These are phyloP conservation scores for Thripadectes ignobilis DNA, from an alignment of 2,797 vertebrate species.

Conservation along the genomic window DNA sequence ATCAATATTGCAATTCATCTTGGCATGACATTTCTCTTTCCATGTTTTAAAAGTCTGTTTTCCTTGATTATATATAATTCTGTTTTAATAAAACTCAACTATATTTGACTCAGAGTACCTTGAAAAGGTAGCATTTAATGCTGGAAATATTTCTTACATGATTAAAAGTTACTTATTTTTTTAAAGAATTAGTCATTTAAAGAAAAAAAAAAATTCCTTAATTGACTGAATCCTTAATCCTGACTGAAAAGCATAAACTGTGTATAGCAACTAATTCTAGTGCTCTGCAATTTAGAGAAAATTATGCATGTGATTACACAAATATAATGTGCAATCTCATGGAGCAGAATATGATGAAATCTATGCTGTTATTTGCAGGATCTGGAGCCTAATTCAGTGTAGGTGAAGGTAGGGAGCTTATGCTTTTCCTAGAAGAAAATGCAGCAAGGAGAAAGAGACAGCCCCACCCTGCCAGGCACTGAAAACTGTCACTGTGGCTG, in stretches of 20 bases:
- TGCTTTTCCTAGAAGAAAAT: slow-evolving; percentile 1
- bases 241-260: background rate
- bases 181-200: slow-evolving; percentile 1
- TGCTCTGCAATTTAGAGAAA: background rate
- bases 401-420: background rate
- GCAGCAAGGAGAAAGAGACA: background rate
- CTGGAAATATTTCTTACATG: slow-evolving; percentile 28
- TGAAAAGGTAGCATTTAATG: slow-evolving; percentile 30
- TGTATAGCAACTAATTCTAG: background rate
- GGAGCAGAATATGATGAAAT: background rate
- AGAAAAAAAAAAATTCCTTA: background rate
- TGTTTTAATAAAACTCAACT: slow-evolving; percentile 72
- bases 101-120: slow-evolving; percentile 39
- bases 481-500: slow-evolving; percentile 1
- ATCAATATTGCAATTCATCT: slow-evolving; percentile 88
- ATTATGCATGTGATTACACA: background rate
- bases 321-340: background rate
- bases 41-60: slow-evolving; percentile 70
- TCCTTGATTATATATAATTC: slow-evolving; percentile 73
- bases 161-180: background rate
- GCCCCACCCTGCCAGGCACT: background rate
- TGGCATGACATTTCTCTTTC: slow-evolving; percentile 72
- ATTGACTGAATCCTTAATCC: background rate
- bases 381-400: background rate
- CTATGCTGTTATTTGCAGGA: background rate